Percentiles rank a stretch among this genome's conserved stretches.
These are phyloP conservation scores for Lithobates pipiens DNA, from an alignment of 2,797 vertebrate genomes.

Conservation along the genomic window DNA sequence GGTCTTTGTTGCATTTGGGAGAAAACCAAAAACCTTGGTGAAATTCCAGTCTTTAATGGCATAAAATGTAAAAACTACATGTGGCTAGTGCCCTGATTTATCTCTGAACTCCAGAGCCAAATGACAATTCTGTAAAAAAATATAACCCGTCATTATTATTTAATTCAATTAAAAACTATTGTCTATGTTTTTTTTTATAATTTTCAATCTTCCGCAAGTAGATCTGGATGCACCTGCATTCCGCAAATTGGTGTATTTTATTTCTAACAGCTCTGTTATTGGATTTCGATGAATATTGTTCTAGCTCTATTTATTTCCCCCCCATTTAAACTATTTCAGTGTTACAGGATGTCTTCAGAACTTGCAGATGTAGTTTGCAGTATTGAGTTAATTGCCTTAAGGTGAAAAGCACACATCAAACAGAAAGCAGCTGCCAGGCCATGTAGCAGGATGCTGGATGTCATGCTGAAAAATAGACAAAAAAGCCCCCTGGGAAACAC, in stretches of 20 bases:
- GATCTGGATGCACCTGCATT: slow-evolving; percentile 14
- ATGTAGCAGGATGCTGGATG: slow-evolving; percentile 36
- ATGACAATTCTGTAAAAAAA: too few relatives aligned
- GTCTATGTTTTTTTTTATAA: neutral
- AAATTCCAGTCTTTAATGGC: neutral
- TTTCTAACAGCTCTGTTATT: slow-evolving; percentile 12
- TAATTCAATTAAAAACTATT: neutral
- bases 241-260: slow-evolving; percentile 11
- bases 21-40: neutral
- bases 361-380: slow-evolving; percentile 48
- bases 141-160: neutral
- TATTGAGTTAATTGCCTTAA: slow-evolving; percentile 61
- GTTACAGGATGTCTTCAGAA: slow-evolving; percentile 35
- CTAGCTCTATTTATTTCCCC: slow-evolving; percentile 32
- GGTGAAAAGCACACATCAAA: slow-evolving; percentile 63
- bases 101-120: too few relatives aligned
- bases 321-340: slow-evolving; percentile 33
- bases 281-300: slow-evolving; percentile 22
- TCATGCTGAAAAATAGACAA: slow-evolving; percentile 60
- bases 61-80: neutral
- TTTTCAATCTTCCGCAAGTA: neutral
- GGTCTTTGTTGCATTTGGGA: neutral
- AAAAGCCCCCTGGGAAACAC: slow-evolving; percentile 55
- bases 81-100: neutral
- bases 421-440: slow-evolving; percentile 65